Conservation (phyloP, 2,113 vertebrate genomes). For the Rattus norvegicus region DNA sequence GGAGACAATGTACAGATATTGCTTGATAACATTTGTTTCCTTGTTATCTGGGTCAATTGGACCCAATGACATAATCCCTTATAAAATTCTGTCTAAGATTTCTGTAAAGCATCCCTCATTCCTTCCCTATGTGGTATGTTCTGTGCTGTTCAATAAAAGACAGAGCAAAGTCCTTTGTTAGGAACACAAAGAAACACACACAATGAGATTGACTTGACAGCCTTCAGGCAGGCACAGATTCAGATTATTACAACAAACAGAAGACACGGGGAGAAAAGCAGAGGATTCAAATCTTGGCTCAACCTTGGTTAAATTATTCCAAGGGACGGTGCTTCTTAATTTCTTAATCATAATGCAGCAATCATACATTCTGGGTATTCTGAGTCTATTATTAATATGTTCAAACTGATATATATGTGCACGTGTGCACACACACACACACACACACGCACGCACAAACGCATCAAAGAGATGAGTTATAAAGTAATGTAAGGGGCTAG, state of each 20-base stretch:
- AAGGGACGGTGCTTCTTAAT: background rate
- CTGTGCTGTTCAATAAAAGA: background rate
- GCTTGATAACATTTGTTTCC: background rate
- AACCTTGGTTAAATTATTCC: background rate
- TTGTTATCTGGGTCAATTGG: background rate
- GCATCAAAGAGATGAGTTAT: background rate
- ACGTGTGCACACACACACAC: background rate
- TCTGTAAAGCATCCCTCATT: background rate
- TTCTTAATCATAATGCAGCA: background rate
- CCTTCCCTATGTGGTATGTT: background rate
- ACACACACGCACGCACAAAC: rapidly evolving
- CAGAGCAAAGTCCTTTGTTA: background rate
- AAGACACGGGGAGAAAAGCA: background rate
- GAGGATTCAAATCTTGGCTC: background rate
- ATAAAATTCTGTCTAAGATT: background rate
- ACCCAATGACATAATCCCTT: background rate
- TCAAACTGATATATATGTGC: background rate
- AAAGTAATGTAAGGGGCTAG: background rate
- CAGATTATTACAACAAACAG: background rate
- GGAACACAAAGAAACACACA: background rate
- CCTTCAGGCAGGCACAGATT: background rate
- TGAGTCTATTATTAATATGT: background rate
- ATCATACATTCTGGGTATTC: background rate
- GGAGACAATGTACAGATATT: background rate
- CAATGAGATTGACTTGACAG: background rate